Percentiles rank a stretch among this genome's conserved stretches.
Evolutionary conservation across 1,140 invertebrate genomes (phyloP).

Genomic region (Lasaia peninsularis): DNA sequence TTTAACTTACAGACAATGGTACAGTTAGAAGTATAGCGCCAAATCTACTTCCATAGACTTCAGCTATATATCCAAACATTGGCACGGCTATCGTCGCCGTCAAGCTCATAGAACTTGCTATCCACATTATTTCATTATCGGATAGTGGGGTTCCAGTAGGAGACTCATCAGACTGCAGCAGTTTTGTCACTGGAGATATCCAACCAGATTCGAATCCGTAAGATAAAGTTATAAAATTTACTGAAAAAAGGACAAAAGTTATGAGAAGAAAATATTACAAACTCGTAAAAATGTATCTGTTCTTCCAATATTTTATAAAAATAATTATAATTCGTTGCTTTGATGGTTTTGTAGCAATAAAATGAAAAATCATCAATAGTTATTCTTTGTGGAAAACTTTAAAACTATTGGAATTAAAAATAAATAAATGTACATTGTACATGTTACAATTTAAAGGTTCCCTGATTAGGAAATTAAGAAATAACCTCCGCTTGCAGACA

Average conservation of each 20-base stretch:
- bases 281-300: too few relatives aligned
- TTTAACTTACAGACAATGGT: slow-evolving; percentile 25
- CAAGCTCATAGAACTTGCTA: slow-evolving; percentile 43
- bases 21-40: slow-evolving; percentile 27
- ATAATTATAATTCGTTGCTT: not conserved
- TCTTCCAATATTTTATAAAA: not conserved
- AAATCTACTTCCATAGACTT: slow-evolving; percentile 30
- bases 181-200: slow-evolving; percentile 72
- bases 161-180: slow-evolving; percentile 54
- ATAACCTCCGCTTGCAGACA: too few relatives aligned
- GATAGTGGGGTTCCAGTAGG: slow-evolving; percentile 68
- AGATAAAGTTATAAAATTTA: slow-evolving; percentile 63
- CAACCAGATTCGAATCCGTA: slow-evolving; percentile 77
- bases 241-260: slow-evolving; percentile 48
- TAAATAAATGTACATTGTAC: too few relatives aligned
- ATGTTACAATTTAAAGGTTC: too few relatives aligned
- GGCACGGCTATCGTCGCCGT: slow-evolving; percentile 22
- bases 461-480: too few relatives aligned
- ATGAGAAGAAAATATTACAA: not conserved
- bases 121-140: slow-evolving; percentile 61
- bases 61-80: slow-evolving; percentile 26
- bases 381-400: too few relatives aligned
- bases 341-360: not conserved
- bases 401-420: too few relatives aligned
- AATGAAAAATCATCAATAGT: too few relatives aligned